A percentile compares a stretch with the other conserved stretches of the same genome.
phyloP scores from a whole-genome alignment of 2,888 invertebrate genomes.

The Camptogramma bilineatum region DNA sequence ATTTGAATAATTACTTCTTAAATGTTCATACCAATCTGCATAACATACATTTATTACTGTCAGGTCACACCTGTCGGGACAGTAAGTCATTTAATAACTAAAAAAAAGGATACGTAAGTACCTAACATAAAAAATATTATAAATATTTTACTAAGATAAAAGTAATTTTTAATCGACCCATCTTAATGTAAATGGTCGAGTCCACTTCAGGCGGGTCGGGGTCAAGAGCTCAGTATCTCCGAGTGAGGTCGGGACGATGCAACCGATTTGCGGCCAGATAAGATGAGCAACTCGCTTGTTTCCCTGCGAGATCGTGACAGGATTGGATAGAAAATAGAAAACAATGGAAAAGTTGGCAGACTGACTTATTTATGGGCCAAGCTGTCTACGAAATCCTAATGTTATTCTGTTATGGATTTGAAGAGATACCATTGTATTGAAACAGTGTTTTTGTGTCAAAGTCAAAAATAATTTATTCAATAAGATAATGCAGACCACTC shows the following conservation, averaged over 20 bases:
- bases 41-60: no score
- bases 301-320: slow-evolving; percentile 52
- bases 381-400: slow-evolving; percentile 17
- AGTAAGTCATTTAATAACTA: no score
- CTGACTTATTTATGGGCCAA: slow-evolving; percentile 24
- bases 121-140: not conserved
- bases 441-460: not conserved
- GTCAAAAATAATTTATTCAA: no score
- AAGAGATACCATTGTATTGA: not conserved
- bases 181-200: slow-evolving; percentile 59
- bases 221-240: slow-evolving; percentile 64
- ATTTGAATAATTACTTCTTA: no score
- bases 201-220: slow-evolving; percentile 63
- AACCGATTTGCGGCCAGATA: slow-evolving; percentile 63
- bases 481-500: no score
- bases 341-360: slow-evolving; percentile 34
- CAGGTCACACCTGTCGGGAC: no score
- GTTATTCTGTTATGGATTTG: slow-evolving; percentile 17
- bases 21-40: no score
- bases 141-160: slow-evolving; percentile 14
- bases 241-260: slow-evolving; percentile 48
- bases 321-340: slow-evolving; percentile 39
- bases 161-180: slow-evolving; percentile 27
- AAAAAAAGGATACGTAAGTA: no score
- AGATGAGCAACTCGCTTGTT: slow-evolving; percentile 32